These are phyloP conservation scores for Mechanitis mazaeus DNA, from an alignment of 2,888 invertebrate genomes.

Conservation along the genomic window DNA sequence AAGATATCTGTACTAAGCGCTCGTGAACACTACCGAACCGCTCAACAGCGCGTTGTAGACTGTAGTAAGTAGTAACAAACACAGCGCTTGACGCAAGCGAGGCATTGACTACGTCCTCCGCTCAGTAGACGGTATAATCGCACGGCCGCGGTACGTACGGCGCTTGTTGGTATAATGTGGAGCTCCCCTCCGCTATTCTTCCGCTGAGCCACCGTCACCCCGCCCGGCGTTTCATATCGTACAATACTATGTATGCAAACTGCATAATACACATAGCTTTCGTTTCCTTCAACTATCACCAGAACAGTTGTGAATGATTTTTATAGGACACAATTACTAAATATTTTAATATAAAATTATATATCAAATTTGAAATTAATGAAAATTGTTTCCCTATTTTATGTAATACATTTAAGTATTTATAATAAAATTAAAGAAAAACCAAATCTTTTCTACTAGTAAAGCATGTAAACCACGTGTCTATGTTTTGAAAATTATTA, in stretches of 20 bases:
- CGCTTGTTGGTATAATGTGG: conserved; percentile 37
- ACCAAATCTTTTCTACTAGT: neutral
- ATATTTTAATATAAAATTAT: too few relatives aligned
- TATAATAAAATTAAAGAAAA: neutral
- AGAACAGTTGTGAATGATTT: neutral
- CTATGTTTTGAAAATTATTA: conserved; percentile 42
- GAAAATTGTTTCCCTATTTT: too few relatives aligned
- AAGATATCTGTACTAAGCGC: conserved; percentile 45
- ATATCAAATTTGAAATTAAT: too few relatives aligned
- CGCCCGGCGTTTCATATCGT: conserved; percentile 33
- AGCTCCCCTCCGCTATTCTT: conserved; percentile 36
- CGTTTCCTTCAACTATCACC: conserved; percentile 8
- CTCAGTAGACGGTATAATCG: conserved; percentile 70
- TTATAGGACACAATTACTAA: too few relatives aligned
- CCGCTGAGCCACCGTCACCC: conserved; percentile 25
- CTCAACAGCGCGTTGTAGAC: conserved; percentile 64
- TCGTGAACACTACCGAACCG: conserved; percentile 51
- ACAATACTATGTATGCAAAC: conserved; percentile 21
- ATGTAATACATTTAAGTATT: neutral
- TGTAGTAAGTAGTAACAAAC: conserved; percentile 41
- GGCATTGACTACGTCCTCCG: conserved; percentile 60
- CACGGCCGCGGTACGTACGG: conserved; percentile 46
- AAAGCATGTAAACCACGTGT: conserved; percentile 40
- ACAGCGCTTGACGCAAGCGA: conserved; percentile 49
- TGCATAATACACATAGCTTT: conserved; percentile 11